Evolutionary conservation across 2,797 vertebrate species (phyloP).

Genomic region (Enteromius anoplus): DNA sequence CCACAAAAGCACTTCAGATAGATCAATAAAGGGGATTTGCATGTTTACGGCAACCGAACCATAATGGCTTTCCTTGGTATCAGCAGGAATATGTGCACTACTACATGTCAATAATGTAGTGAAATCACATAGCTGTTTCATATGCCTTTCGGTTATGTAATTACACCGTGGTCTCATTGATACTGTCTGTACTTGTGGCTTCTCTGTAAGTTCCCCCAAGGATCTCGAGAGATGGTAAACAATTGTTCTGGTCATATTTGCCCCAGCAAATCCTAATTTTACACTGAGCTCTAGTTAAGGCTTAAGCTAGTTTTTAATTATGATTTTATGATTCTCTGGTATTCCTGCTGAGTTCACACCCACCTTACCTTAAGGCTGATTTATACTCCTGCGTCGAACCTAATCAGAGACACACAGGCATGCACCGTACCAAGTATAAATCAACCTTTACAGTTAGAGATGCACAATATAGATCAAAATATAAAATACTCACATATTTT

Average conservation of each 20-base stretch:
- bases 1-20: background rate
- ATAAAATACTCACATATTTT: background rate
- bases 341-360: background rate
- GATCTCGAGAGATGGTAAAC: background rate
- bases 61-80: background rate
- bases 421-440: no score
- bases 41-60: background rate
- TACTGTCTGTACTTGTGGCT: conserved; percentile 29
- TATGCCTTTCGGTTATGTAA: conserved; percentile 16
- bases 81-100: background rate
- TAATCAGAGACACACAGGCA: no score
- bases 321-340: background rate
- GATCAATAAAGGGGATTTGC: background rate
- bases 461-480: background rate
- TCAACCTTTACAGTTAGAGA: background rate
- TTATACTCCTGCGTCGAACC: no score
- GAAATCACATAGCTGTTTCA: background rate
- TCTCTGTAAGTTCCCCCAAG: background rate
- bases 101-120: background rate
- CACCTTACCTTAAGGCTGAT: background rate
- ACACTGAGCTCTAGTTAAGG: background rate
- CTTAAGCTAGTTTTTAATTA: background rate
- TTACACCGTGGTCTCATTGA: conserved; percentile 4
- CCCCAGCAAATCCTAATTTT: background rate
- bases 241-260: background rate